Percentiles rank a stretch among this genome's conserved stretches.
Evolutionary conservation across 2,888 invertebrate genomes (phyloP).

Genomic region (Abrostola tripartita): DNA sequence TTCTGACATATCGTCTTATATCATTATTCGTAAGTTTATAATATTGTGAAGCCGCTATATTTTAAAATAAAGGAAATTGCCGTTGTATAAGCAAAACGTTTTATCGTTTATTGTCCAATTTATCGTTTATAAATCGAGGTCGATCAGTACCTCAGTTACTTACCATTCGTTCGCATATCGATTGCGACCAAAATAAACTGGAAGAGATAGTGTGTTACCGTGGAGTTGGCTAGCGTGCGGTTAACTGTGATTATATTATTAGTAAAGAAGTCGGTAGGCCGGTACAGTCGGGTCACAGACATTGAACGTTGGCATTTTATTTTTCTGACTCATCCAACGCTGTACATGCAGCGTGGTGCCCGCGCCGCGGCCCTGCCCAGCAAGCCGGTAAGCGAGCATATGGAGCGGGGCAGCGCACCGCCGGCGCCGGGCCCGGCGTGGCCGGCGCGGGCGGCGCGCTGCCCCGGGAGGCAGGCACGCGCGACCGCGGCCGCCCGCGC

Average conservation of each 20-base stretch:
- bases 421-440: conserved; percentile 14
- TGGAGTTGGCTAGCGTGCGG: conserved; percentile 84
- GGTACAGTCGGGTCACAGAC: conserved; percentile 58
- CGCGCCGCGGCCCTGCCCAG: conserved; percentile 73
- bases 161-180: conserved; percentile 78
- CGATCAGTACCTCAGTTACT: conserved; percentile 78
- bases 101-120: conserved; percentile 85
- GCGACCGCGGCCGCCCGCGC: conserved; percentile 68
- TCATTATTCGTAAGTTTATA: conserved; percentile 83
- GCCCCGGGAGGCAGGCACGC: conserved; percentile 61
- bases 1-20: conserved; percentile 87
- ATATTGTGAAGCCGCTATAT: conserved; percentile 88
- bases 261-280: conserved; percentile 56
- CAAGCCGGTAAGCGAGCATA: conserved; percentile 74
- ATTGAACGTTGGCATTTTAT: conserved; percentile 75
- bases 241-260: conserved; percentile 63
- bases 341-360: conserved; percentile 80
- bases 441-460: conserved; percentile 26
- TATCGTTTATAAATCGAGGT: conserved; percentile 78
- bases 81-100: conserved; percentile 87
- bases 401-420: conserved; percentile 27
- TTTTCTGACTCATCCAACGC: conserved; percentile 87
- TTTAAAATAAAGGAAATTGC: conserved; percentile 88
- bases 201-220: conserved; percentile 85
- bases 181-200: conserved; percentile 85